phyloP scores from a whole-genome alignment of 2,888 invertebrate species.

The Leptogaster cylindrica region DNA sequence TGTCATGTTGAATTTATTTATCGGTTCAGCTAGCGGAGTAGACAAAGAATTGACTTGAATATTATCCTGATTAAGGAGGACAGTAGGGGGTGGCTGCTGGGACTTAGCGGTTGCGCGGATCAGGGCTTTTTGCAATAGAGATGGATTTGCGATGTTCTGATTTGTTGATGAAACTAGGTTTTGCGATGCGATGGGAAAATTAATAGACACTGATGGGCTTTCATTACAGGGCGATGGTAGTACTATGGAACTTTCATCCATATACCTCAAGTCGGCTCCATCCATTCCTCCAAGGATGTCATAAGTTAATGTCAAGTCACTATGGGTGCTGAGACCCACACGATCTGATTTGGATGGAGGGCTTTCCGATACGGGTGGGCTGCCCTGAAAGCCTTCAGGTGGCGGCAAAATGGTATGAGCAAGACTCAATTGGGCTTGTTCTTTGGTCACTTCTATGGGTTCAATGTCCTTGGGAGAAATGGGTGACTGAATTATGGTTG shows the following conservation, averaged over 20 bases:
- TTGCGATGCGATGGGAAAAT: slow-evolving; percentile 66
- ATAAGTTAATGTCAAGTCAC: slow-evolving; percentile 69
- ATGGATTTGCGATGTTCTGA: slow-evolving; percentile 65
- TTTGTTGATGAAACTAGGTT: slow-evolving; percentile 67
- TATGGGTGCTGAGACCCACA: slow-evolving; percentile 64
- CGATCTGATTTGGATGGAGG: slow-evolving; percentile 67
- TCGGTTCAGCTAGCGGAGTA: slow-evolving; percentile 54
- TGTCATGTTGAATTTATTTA: slow-evolving; percentile 74
- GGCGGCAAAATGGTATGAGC: slow-evolving; percentile 77
- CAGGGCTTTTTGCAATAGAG: slow-evolving; percentile 75
- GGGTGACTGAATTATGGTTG: slow-evolving; percentile 50
- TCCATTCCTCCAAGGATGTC: slow-evolving; percentile 81
- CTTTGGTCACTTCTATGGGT: slow-evolving; percentile 57
- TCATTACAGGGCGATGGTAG: slow-evolving; percentile 80
- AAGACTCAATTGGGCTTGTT: slow-evolving; percentile 61
- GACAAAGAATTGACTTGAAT: slow-evolving; percentile 46
- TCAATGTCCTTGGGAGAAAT: slow-evolving; percentile 54
- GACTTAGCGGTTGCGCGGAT: slow-evolving; percentile 71
- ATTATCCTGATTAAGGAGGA: slow-evolving; percentile 47
- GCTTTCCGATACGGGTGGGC: slow-evolving; percentile 68
- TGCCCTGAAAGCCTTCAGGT: slow-evolving; percentile 75
- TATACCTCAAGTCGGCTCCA: slow-evolving; percentile 84
- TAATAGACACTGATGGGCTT: slow-evolving; percentile 74
- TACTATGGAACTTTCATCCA: slow-evolving; percentile 90
- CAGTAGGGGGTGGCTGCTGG: slow-evolving; percentile 60